These are phyloP conservation scores for Chrysoperla carnea DNA, from an alignment of 1,140 invertebrate species.

Conservation along the genomic window DNA sequence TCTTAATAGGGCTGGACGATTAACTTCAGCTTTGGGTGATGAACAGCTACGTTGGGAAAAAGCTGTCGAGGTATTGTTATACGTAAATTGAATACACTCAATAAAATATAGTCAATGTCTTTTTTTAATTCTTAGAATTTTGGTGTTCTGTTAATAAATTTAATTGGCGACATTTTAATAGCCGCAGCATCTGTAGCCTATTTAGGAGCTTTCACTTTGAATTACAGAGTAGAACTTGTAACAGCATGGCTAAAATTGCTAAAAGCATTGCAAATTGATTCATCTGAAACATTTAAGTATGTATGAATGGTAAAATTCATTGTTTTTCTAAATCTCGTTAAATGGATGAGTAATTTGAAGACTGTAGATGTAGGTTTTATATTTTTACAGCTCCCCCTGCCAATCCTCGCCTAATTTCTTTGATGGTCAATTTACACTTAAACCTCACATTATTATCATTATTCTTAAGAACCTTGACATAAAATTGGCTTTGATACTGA, in stretches of 20 bases:
- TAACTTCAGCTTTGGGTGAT: slow-evolving; percentile 69
- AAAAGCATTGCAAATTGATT: slow-evolving; percentile 42
- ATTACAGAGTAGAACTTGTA: slow-evolving; percentile 50
- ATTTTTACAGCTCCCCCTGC: too few species aligned
- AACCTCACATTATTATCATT: too few species aligned
- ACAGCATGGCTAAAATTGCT: slow-evolving; percentile 46
- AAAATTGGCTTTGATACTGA: too few species aligned
- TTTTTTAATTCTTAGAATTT: slow-evolving; percentile 16
- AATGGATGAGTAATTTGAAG: too few species aligned
- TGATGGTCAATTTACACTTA: too few species aligned
- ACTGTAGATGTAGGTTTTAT: too few species aligned
- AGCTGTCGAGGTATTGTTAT: slow-evolving; percentile 43
- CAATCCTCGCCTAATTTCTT: too few species aligned
- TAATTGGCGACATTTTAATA: slow-evolving; percentile 65
- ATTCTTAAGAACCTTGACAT: too few species aligned
- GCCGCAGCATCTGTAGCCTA: slow-evolving; percentile 75
- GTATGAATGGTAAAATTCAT: slow-evolving; percentile 1
- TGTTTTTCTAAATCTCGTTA: too few species aligned
- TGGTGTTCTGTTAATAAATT: slow-evolving; percentile 36
- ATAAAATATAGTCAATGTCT: not conserved
- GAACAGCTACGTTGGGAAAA: slow-evolving; percentile 70
- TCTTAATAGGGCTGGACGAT: slow-evolving; percentile 56
- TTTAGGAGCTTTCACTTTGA: slow-evolving; percentile 66
- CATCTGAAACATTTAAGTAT: slow-evolving; percentile 42
- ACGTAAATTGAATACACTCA: slow-evolving; percentile 1